A percentile compares a stretch with the other conserved stretches of the same genome.
phyloP scores from a whole-genome alignment of 2,113 vertebrate species.

The Hippocampus guttulatus region DNA sequence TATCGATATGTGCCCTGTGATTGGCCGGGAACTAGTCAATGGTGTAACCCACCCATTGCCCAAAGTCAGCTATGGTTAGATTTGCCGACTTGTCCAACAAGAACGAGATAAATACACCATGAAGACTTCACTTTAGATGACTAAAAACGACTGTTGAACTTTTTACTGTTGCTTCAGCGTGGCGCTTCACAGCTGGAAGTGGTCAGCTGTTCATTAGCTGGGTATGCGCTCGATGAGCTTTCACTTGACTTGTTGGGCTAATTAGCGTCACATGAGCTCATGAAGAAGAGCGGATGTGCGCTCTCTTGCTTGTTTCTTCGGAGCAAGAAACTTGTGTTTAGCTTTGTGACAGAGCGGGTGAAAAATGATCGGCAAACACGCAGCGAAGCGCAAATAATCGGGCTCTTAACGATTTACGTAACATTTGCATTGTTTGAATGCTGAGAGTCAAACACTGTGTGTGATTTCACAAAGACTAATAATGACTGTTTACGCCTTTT shows the following conservation, averaged over 20 bases:
- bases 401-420: not conserved
- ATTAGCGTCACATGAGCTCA: constrained; percentile 12
- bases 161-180: not conserved
- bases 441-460: not conserved
- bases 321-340: not conserved
- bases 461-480: no score
- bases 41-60: no score
- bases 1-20: no score
- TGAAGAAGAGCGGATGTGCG: not conserved
- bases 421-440: not conserved
- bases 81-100: not conserved
- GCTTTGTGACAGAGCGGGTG: not conserved
- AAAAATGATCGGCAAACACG: not conserved
- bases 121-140: not conserved
- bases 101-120: not conserved
- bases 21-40: no score
- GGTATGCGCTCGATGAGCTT: not conserved
- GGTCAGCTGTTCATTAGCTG: not conserved
- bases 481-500: no score
- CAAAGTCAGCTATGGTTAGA: no score
- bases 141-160: not conserved
- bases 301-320: not conserved
- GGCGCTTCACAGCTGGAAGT: constrained; percentile 2
- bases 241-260: constrained; percentile 1
- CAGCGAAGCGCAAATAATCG: not conserved